Percentiles rank a stretch among this genome's conserved stretches.
These are phyloP conservation scores for Chascanopsetta lugubris DNA, from an alignment of 2,113 vertebrate species.

Conservation along the genomic window DNA sequence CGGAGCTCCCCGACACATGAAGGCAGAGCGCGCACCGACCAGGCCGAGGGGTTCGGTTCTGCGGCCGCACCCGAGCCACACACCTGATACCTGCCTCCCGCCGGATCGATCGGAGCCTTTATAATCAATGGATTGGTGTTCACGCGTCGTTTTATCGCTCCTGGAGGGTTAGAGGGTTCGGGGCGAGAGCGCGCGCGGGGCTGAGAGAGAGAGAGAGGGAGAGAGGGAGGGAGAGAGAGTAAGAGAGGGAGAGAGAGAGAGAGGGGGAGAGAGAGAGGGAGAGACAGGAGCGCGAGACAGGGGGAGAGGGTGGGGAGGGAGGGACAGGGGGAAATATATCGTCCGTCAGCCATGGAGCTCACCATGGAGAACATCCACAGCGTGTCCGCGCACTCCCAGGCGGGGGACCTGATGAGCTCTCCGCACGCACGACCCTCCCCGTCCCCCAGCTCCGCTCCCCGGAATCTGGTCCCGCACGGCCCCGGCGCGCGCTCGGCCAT, in stretches of 20 bases:
- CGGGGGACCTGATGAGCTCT: constrained; percentile 91
- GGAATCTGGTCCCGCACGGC: constrained; percentile 88
- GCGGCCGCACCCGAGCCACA: constrained; percentile 36
- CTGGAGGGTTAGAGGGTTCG: constrained; percentile 60
- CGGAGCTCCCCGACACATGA: constrained; percentile 61
- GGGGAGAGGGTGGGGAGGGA: constrained; percentile 73
- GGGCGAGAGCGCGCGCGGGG: constrained; percentile 50
- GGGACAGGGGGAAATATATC: constrained; percentile 68
- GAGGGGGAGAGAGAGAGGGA: constrained; percentile 60
- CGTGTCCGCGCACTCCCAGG: constrained; percentile 89
- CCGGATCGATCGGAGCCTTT: constrained; percentile 68
- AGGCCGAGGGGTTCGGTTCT: constrained; percentile 45
- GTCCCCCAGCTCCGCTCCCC: constrained; percentile 79
- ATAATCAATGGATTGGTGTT: constrained; percentile 84
- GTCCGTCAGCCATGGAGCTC: constrained; percentile 89
- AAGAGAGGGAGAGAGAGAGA: constrained; percentile 67
- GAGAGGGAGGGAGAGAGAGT: constrained; percentile 65
- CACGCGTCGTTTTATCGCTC: constrained; percentile 73
- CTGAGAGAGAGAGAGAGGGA: constrained; percentile 59
- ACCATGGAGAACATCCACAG: constrained; percentile 94
- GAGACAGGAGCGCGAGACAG: constrained; percentile 66
- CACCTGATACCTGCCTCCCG: constrained; percentile 40
- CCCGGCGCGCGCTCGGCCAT: constrained; percentile 83
- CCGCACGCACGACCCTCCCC: constrained; percentile 86
- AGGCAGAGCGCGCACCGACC: constrained; percentile 40